Evolutionary conservation across 2,113 vertebrate genomes (phyloP).

Genomic region (Sardina pilchardus): DNA sequence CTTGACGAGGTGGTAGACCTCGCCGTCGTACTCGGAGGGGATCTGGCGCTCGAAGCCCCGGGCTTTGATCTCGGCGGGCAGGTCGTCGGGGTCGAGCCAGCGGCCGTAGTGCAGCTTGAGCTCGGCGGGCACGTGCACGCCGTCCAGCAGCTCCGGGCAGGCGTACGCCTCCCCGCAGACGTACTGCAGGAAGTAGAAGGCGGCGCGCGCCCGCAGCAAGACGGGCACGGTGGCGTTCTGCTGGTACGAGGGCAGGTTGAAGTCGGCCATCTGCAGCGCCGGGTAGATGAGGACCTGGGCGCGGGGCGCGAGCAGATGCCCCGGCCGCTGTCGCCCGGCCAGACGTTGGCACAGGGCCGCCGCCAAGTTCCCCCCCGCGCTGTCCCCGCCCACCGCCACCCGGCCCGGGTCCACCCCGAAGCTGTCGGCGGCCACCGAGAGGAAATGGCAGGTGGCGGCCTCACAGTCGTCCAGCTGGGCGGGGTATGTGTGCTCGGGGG

Average conservation of each 20-base stretch:
- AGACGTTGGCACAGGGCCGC: constrained; percentile 74
- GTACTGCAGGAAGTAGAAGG: constrained; percentile 68
- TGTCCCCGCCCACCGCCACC: constrained; percentile 79
- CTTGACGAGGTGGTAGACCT: constrained; percentile 62
- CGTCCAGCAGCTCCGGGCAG: constrained; percentile 65
- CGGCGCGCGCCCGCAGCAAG: constrained; percentile 60
- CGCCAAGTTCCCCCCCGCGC: constrained; percentile 75
- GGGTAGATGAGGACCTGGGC: constrained; percentile 85
- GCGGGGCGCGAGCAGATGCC: constrained; percentile 71
- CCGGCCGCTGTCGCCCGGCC: constrained; percentile 44
- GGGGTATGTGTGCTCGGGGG: constrained; percentile 76
- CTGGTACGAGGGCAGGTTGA: constrained; percentile 81
- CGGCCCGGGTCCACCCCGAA: constrained; percentile 73
- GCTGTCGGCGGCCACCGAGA: constrained; percentile 64
- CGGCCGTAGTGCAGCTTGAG: constrained; percentile 65
- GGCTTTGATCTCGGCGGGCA: constrained; percentile 70
- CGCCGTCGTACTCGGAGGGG: constrained; percentile 53
- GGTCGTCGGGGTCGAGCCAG: constrained; percentile 75
- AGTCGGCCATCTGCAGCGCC: constrained; percentile 74
- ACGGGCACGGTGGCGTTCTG: constrained; percentile 76
- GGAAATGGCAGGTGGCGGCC: constrained; percentile 74
- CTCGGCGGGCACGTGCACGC: constrained; percentile 70
- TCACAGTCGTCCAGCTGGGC: constrained; percentile 71
- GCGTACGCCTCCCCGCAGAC: constrained; percentile 62
- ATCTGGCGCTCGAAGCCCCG: constrained; percentile 50